These are phyloP conservation scores for Tachycineta bicolor DNA, from an alignment of 2,113 vertebrate genomes.

Conservation along the genomic window DNA sequence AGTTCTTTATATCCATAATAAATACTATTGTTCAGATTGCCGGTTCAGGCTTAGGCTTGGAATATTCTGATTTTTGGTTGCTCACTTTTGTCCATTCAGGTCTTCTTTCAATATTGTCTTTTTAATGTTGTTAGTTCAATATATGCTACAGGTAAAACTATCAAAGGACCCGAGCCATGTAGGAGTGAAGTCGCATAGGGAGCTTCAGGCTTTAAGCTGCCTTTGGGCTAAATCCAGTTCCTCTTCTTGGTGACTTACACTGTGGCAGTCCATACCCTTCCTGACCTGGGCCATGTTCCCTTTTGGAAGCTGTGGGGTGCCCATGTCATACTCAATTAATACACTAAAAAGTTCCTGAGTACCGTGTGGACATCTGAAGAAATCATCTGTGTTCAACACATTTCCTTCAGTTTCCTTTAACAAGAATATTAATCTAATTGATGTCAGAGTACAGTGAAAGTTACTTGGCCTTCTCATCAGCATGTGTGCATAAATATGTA, in stretches of 20 bases:
- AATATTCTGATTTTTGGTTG: neutral
- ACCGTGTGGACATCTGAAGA: neutral
- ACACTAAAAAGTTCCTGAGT: neutral
- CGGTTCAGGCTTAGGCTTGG: neutral
- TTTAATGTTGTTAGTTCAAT: neutral
- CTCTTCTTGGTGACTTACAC: neutral
- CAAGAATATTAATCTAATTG: neutral
- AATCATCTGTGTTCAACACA: neutral
- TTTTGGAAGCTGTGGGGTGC: neutral
- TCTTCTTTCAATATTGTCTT: neutral
- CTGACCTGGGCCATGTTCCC: neutral
- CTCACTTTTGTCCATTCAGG: neutral
- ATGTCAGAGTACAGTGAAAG: neutral
- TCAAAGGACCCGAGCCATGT: neutral
- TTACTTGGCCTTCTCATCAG: neutral
- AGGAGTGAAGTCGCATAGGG: neutral
- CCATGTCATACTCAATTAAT: neutral
- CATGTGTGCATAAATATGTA: neutral
- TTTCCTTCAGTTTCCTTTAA: conserved; percentile 3
- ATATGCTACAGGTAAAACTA: neutral
- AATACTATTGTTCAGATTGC: neutral
- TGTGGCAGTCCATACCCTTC: neutral
- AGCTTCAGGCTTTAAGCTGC: neutral
- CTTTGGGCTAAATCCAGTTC: neutral
- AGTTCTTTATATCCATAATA: neutral